Evolutionary conservation across 2,888 invertebrate species (phyloP).

Genomic region (Homarus gammarus): DNA sequence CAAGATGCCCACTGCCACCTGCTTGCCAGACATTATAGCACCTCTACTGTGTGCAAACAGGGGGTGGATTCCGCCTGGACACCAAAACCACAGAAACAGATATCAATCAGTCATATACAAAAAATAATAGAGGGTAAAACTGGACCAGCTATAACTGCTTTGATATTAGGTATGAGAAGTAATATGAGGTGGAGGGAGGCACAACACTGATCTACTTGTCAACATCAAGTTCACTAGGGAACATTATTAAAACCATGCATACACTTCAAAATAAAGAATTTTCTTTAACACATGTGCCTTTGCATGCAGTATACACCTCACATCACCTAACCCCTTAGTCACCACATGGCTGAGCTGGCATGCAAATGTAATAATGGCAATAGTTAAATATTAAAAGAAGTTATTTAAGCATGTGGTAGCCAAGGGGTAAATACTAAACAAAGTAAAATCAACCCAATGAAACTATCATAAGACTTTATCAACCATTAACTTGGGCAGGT

Average conservation of each 20-base stretch:
- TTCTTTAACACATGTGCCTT: neutral
- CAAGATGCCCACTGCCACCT: constrained; percentile 47
- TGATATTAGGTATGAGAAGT: neutral
- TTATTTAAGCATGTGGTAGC: too few relatives aligned
- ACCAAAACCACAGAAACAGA: constrained; percentile 69
- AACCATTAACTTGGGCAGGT: too few relatives aligned
- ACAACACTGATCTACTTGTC: neutral
- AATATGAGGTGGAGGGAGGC: neutral
- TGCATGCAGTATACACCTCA: neutral
- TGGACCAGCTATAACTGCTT: neutral
- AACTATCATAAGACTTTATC: too few relatives aligned
- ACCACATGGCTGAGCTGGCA: too few relatives aligned
- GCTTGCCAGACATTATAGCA: constrained; percentile 71
- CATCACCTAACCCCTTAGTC: too few relatives aligned
- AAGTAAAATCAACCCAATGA: too few relatives aligned
- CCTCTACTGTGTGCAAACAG: constrained; percentile 76
- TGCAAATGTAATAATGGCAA: too few relatives aligned
- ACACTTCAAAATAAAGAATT: too few relatives aligned
- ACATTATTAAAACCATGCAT: too few relatives aligned
- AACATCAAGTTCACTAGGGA: too few relatives aligned
- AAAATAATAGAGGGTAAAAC: constrained; percentile 35
- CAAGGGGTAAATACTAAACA: too few relatives aligned
- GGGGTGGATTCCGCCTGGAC: constrained; percentile 76
- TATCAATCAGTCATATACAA: constrained; percentile 63
- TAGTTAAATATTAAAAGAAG: too few relatives aligned